phyloP scores from a whole-genome alignment of 2,888 invertebrate species.

The Eupsilia transversa region DNA sequence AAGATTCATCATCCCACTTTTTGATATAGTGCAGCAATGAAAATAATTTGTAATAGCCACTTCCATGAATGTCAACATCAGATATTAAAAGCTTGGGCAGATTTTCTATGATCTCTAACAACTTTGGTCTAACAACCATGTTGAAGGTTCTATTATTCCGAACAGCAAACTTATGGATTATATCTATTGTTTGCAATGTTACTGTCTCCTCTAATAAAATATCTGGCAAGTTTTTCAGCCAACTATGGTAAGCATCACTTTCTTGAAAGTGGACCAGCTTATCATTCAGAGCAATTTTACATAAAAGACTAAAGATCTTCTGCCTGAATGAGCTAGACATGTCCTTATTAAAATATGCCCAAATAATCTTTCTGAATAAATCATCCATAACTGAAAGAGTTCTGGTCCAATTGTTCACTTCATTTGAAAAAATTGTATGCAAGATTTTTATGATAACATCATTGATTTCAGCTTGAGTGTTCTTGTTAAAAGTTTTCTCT shows the following conservation, averaged over 20 bases:
- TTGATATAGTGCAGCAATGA: conserved; percentile 90
- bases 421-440: conserved; percentile 79
- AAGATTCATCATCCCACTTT: conserved; percentile 83
- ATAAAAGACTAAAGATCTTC: conserved; percentile 84
- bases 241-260: conserved; percentile 84
- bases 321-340: conserved; percentile 78
- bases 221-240: conserved; percentile 90
- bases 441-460: conserved; percentile 79
- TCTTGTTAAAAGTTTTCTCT: conserved; percentile 84
- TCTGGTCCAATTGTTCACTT: conserved; percentile 83
- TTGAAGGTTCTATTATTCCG: conserved; percentile 89
- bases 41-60: conserved; percentile 87
- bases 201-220: conserved; percentile 89
- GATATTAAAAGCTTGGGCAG: conserved; percentile 81
- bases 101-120: conserved; percentile 85
- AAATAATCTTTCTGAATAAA: conserved; percentile 83
- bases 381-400: conserved; percentile 77
- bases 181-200: conserved; percentile 88
- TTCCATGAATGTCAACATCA: conserved; percentile 81
- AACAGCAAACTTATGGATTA: conserved; percentile 90
- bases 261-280: conserved; percentile 82
- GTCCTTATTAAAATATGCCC: conserved; percentile 80
- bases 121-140: conserved; percentile 82
- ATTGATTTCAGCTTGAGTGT: conserved; percentile 74
- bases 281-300: conserved; percentile 85